Evolutionary conservation across 2,797 vertebrate species (phyloP).

Genomic region (Chloroceryle amazona): DNA sequence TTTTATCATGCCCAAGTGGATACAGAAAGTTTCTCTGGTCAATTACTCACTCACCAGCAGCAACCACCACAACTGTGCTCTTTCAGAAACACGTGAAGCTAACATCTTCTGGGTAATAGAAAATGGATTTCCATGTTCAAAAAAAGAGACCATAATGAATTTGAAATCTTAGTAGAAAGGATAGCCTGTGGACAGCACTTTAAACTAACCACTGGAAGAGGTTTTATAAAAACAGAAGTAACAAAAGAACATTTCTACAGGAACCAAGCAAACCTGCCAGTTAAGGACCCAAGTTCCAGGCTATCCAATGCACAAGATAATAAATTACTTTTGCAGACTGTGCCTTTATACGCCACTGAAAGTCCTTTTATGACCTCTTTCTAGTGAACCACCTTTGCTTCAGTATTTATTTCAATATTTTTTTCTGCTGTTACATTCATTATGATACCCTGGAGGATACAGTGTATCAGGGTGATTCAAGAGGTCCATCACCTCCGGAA

Average conservation of each 20-base stretch:
- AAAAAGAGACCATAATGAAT: conserved; percentile 60
- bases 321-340: neutral
- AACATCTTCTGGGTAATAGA: conserved; percentile 30
- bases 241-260: conserved; percentile 2
- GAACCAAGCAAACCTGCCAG: neutral
- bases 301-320: neutral
- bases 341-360: neutral
- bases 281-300: neutral
- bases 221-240: conserved; percentile 32
- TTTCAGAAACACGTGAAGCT: conserved; percentile 28
- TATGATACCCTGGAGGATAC: neutral
- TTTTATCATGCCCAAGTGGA: conserved; percentile 28
- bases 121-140: conserved; percentile 51
- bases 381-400: neutral
- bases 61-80: neutral
- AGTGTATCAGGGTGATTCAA: neutral
- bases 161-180: conserved; percentile 24
- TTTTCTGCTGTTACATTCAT: neutral
- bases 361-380: neutral
- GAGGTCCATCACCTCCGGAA: neutral
- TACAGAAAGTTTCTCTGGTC: conserved; percentile 41
- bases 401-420: neutral
- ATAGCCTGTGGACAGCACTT: conserved; percentile 27
- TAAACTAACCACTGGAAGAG: conserved; percentile 1
- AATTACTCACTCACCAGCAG: conserved; percentile 38